Evolutionary conservation across 2,113 vertebrate genomes (phyloP).

Genomic region (Terrapene triunguis): DNA sequence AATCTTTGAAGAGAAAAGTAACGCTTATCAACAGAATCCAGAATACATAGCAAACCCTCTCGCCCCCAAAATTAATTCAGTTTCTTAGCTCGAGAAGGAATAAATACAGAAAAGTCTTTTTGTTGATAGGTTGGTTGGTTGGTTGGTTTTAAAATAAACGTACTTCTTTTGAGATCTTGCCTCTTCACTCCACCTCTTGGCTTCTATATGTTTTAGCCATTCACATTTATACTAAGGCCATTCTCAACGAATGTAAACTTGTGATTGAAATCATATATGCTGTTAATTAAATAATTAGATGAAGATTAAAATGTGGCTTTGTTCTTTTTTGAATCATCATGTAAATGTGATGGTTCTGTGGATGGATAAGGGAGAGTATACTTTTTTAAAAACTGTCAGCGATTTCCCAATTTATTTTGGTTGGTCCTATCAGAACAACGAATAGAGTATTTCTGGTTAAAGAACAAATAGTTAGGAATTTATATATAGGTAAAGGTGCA

Average conservation of each 20-base stretch:
- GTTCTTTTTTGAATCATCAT: not conserved
- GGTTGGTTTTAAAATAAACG: constrained; percentile 24
- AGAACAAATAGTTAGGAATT: not conserved
- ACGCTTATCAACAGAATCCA: not conserved
- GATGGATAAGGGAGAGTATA: accelerated
- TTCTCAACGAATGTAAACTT: not conserved
- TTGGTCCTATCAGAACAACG: not conserved
- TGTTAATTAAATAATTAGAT: not conserved
- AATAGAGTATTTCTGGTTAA: not conserved
- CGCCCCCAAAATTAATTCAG: not conserved
- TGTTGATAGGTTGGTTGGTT: not conserved
- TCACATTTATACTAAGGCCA: constrained; percentile 27
- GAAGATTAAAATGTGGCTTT: not conserved
- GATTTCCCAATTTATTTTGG: not conserved
- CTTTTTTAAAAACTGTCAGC: not conserved
- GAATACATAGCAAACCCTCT: not conserved
- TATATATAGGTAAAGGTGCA: not conserved
- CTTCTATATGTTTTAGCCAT: not conserved
- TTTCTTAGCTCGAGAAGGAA: not conserved
- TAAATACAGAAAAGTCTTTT: not conserved
- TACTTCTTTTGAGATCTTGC: not conserved
- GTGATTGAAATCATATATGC: not conserved
- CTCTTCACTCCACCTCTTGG: not conserved
- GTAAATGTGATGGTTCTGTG: not conserved
- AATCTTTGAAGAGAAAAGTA: constrained; percentile 22